These are phyloP conservation scores for Aegotheles bennettii DNA, from an alignment of 2,113 vertebrate species.

Conservation along the genomic window DNA sequence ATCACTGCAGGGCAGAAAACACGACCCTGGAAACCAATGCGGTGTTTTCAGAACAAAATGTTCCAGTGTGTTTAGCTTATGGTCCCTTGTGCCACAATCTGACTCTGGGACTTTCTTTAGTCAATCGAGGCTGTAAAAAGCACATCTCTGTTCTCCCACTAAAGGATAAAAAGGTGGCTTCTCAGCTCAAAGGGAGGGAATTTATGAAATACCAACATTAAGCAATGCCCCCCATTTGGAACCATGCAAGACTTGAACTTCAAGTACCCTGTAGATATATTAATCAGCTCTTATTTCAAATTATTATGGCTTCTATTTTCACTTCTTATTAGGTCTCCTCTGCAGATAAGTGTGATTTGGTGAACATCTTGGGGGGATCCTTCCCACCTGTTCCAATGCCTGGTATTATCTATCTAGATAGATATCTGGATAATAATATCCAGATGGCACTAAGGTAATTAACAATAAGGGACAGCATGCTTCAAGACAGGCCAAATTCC, in stretches of 20 bases:
- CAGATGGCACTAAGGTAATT: conserved; percentile 29
- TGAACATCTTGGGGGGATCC: background rate
- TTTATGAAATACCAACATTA: background rate
- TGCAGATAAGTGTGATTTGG: background rate
- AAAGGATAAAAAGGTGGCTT: background rate
- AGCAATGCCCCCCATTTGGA: background rate
- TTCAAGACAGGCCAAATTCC: background rate
- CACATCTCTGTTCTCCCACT: background rate
- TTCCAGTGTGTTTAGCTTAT: background rate
- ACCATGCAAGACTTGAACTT: background rate
- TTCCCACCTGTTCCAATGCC: background rate
- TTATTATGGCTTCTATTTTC: background rate
- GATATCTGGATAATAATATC: conserved; percentile 24
- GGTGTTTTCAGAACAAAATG: background rate
- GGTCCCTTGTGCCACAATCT: background rate
- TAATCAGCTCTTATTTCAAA: background rate
- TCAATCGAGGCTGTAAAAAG: background rate
- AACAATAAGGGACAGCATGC: background rate
- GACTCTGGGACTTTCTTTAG: background rate
- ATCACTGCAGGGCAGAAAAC: background rate
- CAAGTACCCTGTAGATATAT: background rate
- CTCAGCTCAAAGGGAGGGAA: background rate
- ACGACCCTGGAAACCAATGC: accelerated
- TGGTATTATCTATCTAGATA: background rate
- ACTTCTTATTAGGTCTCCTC: background rate